Evolutionary conservation across 2,797 vertebrate genomes (phyloP), one percentile per base, ranked within the genome.

Genomic region (Hybognathus amarus): DNA sequence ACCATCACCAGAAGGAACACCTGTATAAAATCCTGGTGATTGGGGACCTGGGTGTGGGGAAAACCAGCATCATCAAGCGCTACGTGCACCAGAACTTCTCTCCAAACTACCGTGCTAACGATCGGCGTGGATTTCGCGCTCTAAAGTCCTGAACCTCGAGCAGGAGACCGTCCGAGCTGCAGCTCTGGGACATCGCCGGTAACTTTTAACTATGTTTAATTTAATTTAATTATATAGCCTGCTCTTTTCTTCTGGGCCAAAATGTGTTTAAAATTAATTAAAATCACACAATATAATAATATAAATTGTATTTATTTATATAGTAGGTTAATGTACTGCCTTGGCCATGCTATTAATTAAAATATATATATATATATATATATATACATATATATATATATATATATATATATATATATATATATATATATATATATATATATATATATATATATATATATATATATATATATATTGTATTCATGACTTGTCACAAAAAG

Each of bases 141-240:
- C 47, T n/a, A 99, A 99, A 90, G 97, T 98, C 85, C 90, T 99
- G 5, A 96, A 93, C 92, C 97, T 97, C 96, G 96, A 98, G 88
- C 93, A 96, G 0, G 95, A 97, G 79, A 98, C 96, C 0, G 95
- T 99, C 50, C 93, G 98, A 59, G n/a, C 94, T 99, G 47, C 98
- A 98, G 90, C 95, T 98, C 59, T 98, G 98, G 98, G 97, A 98
- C 89, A 98, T 99, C 33, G 97, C 97, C 2, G 98, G 98, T 99
- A 92, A 24, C 83, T 61, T 22, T 1, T 12, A 0, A 22, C 47
- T 54, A 10, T 10, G 42, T 7, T 22, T 38, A 5, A 17, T 15
- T 17, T 17, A 7, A 18, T 24, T 8, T 1, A 11, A 5, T 11
- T 40, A 30, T 68, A 1, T 36, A 36, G 36, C 36, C 5, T 15